Base-by-base conservation (phyloP, 2,113 vertebrate genomes). In the Vulpes lagopus region DNA sequence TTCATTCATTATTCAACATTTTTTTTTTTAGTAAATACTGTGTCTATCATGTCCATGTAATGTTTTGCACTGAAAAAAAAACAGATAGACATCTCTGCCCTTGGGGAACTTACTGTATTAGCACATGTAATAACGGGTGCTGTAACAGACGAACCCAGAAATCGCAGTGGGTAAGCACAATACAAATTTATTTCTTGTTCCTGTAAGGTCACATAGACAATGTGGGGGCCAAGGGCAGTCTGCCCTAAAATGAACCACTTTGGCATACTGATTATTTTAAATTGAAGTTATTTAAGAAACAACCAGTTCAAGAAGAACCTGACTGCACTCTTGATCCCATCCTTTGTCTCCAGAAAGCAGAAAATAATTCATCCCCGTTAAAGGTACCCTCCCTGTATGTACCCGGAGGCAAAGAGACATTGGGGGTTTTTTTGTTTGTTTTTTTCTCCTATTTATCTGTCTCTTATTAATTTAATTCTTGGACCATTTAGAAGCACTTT, bases 181-280 rank as follows among this genome's bases (percentile, higher is more conserved):
- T 25, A 57, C 19, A 93, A 16, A 11, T 49, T 80, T 89, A 85
- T 89, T 95, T 97, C 60, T 86, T 82, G 20, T 22, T 86, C 19
- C 27, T 73, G 32, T 71, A 49, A 95, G 71, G n/a, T 64, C 16
- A 96, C 57, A 53, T n/a, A 65, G 25, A 19, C 22, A 64, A 81
- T n/a, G 27, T 78, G 74, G 14, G 23, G 25, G 14, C 23, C 43
- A 49, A 74, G 73, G 38, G 38, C 23, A 49, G 43, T 3, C 38
- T 76, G 71, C 73, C 38, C 38, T 43, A 9, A 78, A 51, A 51
- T 51, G 43, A 51, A 51, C 43, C 14, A 30, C 49, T 78, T 51
- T 17, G 25, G 14, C 15, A 8, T 78, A 51, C 30, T 51, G 43
- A 78, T 78, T 51, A 51, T 78, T 51, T 78, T 78, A 25, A 51